These are phyloP conservation scores for Cerceris rybyensis DNA, from an alignment of 2,888 invertebrate species.

Conservation along the genomic window DNA sequence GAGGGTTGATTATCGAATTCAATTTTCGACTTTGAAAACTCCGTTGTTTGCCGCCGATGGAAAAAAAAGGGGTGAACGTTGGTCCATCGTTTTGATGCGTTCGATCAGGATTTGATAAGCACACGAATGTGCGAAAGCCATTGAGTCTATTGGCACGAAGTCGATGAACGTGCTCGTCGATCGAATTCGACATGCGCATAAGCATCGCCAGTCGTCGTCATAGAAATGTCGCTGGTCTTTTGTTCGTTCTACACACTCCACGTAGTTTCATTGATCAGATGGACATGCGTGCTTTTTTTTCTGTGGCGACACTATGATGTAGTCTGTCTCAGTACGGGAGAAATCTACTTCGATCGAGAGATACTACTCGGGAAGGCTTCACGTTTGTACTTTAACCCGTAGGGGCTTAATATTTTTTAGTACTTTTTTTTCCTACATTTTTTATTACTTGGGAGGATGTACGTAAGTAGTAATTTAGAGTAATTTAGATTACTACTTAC, in stretches of 20 bases:
- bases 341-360: no score
- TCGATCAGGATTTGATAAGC: background rate
- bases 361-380: no score
- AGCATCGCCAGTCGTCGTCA: slow-evolving; percentile 32
- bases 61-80: no score
- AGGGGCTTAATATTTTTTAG: no score
- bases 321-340: background rate
- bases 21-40: background rate
- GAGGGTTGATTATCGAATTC: no score
- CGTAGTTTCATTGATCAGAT: slow-evolving; percentile 37
- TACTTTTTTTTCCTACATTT: no score
- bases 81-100: background rate
- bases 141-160: slow-evolving; percentile 25
- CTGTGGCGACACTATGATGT: background rate
- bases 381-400: no score
- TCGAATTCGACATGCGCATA: slow-evolving; percentile 61
- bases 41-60: no score
- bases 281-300: slow-evolving; percentile 21
- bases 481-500: no score
- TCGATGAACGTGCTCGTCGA: slow-evolving; percentile 52
- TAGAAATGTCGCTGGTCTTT: slow-evolving; percentile 35
- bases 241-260: background rate
- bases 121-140: slow-evolving; percentile 15
- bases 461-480: no score
- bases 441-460: no score